Evolutionary conservation across 2,113 vertebrate genomes (phyloP).

Genomic region (Rhinolophus ferrumequinum): DNA sequence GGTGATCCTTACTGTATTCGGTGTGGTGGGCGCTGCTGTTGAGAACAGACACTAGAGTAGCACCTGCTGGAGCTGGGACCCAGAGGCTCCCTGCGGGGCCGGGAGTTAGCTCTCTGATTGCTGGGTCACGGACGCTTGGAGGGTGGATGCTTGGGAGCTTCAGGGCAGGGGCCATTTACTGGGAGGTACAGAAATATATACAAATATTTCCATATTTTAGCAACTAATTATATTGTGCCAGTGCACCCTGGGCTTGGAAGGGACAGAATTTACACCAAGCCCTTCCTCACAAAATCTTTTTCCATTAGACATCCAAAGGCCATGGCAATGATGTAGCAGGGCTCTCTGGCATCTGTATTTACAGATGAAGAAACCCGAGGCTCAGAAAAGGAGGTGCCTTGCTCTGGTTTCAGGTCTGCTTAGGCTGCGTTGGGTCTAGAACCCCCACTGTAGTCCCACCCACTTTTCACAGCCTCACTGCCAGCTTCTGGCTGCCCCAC

Average conservation of each 20-base stretch:
- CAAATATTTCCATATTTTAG: not conserved
- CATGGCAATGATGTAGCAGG: not conserved
- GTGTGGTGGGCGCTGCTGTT: not conserved
- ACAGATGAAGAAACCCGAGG: not conserved
- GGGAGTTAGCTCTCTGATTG: not conserved
- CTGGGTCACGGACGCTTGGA: not conserved
- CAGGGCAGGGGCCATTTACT: not conserved
- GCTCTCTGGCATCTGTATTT: not conserved
- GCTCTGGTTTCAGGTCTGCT: not conserved
- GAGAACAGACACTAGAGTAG: not conserved
- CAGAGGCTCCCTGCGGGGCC: not conserved
- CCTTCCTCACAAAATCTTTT: not conserved
- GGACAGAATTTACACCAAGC: not conserved
- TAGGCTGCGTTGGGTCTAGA: not conserved
- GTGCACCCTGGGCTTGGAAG: not conserved
- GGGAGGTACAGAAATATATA: not conserved
- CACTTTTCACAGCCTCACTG: too few species aligned
- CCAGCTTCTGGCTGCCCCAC: not conserved
- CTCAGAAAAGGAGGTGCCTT: not conserved
- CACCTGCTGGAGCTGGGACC: not conserved
- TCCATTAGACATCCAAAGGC: not conserved
- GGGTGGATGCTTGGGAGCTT: not conserved
- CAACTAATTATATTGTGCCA: not conserved
- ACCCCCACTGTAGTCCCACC: rapidly evolving
- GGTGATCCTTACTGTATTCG: not conserved